These are phyloP conservation scores for Drosophila heteroneura DNA, from an alignment of 2,888 invertebrate genomes.

Conservation along the genomic window DNA sequence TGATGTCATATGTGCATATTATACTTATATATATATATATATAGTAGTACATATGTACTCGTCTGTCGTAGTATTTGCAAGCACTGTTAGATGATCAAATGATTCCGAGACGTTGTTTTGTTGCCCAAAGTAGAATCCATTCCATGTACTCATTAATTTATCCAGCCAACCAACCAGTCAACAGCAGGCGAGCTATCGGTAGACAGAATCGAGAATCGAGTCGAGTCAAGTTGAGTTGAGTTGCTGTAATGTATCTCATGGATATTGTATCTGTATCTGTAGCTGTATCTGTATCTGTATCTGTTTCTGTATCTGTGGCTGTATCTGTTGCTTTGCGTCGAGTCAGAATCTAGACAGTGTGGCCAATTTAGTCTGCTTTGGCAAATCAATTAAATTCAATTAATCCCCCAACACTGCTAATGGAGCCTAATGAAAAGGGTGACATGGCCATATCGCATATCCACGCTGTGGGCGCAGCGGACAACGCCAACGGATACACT, in stretches of 20 bases:
- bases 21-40: conserved; percentile 10
- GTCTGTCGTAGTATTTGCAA: conserved; percentile 55
- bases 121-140: conserved; percentile 71
- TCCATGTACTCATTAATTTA: conserved; percentile 79
- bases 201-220: conserved; percentile 27
- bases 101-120: conserved; percentile 49
- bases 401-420: conserved; percentile 85
- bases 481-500: conserved; percentile 67
- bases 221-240: conserved; percentile 19
- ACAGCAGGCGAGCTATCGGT: conserved; percentile 36
- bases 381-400: conserved; percentile 86
- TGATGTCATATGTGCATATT: conserved; percentile 70
- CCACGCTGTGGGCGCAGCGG: conserved; percentile 34
- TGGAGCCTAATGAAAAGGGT: conserved; percentile 85
- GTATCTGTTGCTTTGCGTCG: conserved; percentile 61
- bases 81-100: conserved; percentile 72
- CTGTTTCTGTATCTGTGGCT: conserved; percentile 33
- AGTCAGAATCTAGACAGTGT: conserved; percentile 83
- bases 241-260: conserved; percentile 55
- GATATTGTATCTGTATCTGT: conserved; percentile 17
- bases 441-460: conserved; percentile 78
- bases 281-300: not conserved
- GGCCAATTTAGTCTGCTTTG: conserved; percentile 86
- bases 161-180: conserved; percentile 55
- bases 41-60: conserved; percentile 32